Evolutionary conservation across 2,113 vertebrate genomes (phyloP), one percentile per base, ranked within the genome.

Genomic region (Thalassoma bifasciatum): DNA sequence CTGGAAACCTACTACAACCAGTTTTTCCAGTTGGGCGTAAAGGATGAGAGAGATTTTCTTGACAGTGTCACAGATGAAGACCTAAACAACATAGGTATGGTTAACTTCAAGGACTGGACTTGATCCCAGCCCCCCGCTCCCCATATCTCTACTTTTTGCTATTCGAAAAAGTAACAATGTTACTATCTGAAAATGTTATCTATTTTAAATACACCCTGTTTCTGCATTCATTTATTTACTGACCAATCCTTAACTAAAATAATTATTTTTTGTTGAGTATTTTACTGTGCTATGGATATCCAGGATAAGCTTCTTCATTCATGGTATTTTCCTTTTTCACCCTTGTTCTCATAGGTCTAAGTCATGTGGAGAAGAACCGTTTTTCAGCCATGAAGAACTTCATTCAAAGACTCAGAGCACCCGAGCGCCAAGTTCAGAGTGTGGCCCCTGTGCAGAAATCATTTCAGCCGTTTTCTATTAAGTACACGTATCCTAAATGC

Each of bases 401-500:
- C 2, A 67, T 90, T 57, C 21, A 62, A 47, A 79, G 54, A 26
- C 63, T 77, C 17, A 16, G 65, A 22, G 19, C 17, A 36, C 38
- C 57, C 14, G 37, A 46, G 4, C 0, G 0, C 0, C 52, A 16
- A 30, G 0, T 74, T 63, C 0, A 65, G 54, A 56, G 42, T 26
- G 57, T 0, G 0, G n/a, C 16, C 4, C 21, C 53, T 0, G 73
- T 80, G 14, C 56, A 69, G 10, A 89, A 89, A 37, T 75, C 82
- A 51, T 1, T 54, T 40, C 36, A 73, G 37, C 5, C 19, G 0
- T 88, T 79, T 52, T 9, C 0, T 24, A 24, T 92, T 19, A 64
- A 64, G 60, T 91, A 91, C 69, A 73, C 66, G 1, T 91, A 83
- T 52, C 87, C 88, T 7, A 85, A 88, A 67, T 91, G 84, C 75